Conservation (phyloP, 2,797 vertebrate genomes). For the Falco berigora region DNA sequence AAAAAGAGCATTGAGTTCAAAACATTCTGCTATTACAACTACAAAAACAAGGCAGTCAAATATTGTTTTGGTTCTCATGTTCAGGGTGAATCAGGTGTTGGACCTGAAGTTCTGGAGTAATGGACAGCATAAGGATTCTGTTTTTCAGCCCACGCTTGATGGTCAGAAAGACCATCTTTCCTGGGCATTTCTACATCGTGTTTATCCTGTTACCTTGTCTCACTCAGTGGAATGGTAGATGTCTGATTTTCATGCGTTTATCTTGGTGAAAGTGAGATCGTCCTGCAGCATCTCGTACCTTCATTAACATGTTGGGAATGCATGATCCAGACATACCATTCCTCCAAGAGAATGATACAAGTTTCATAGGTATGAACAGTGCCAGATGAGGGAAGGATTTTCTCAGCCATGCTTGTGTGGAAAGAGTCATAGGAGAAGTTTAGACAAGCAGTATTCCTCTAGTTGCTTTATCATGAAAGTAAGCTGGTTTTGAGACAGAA, state of each 20-base stretch:
- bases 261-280: neutral
- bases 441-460: neutral
- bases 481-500: neutral
- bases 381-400: neutral
- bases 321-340: neutral
- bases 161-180: neutral
- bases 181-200: neutral
- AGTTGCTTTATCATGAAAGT: neutral
- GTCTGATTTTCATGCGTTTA: neutral
- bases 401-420: neutral
- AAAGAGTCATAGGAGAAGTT: neutral
- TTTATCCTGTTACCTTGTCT: neutral
- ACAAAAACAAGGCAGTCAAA: neutral
- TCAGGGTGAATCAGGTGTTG: neutral
- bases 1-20: neutral
- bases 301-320: neutral
- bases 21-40: neutral
- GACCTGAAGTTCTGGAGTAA: neutral
- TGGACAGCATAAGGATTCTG: neutral
- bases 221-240: neutral
- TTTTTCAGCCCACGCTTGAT: neutral
- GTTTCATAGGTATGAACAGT: neutral
- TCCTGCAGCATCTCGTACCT: neutral
- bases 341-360: neutral
- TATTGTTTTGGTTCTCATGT: fast-evolving